Conservation (phyloP, 2,888 invertebrate species). For the Cephus runcator region DNA sequence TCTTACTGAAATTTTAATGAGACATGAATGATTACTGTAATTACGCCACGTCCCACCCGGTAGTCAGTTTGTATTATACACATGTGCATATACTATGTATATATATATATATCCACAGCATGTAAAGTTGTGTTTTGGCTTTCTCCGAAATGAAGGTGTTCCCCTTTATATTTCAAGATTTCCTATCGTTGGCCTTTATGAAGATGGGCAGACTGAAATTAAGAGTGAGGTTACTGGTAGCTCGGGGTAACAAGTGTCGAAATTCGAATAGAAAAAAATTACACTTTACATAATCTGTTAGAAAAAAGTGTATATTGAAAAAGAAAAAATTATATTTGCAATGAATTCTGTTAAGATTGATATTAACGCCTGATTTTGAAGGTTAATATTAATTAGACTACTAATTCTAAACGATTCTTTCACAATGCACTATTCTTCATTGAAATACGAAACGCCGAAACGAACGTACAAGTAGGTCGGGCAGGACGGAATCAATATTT, state of each 20-base stretch:
- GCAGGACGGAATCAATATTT: neutral
- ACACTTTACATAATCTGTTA: neutral
- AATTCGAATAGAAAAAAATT: neutral
- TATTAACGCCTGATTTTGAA: too few species aligned
- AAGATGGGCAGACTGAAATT: neutral
- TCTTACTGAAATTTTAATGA: neutral
- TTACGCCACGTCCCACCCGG: neutral
- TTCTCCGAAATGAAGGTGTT: neutral
- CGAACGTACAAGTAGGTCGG: neutral
- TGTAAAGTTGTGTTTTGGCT: neutral
- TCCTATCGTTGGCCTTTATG: neutral
- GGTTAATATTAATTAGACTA: neutral
- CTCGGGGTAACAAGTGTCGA: neutral
- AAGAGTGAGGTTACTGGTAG: neutral
- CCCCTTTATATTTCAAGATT: neutral
- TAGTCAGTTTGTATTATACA: neutral
- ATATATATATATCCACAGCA: neutral
- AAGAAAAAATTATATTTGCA: neutral
- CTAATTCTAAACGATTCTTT: neutral
- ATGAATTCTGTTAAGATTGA: too few species aligned
- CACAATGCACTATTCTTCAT: neutral
- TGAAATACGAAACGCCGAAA: neutral
- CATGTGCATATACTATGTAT: neutral
- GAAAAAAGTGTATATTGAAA: neutral
- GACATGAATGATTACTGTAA: neutral